Conservation (phyloP, 2,797 vertebrate genomes). For the Okamejei kenojei region DNA sequence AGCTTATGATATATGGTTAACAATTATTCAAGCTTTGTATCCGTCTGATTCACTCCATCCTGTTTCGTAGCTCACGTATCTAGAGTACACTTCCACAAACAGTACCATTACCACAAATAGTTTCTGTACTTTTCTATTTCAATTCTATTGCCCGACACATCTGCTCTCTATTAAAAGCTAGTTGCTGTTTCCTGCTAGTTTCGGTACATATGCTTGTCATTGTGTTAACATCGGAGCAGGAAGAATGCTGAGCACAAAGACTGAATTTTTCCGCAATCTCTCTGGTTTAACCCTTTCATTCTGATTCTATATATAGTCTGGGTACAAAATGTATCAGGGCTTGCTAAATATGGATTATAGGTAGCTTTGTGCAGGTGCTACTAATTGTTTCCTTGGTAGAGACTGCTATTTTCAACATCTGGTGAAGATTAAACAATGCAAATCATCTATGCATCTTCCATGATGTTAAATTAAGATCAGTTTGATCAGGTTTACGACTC, state of each 20-base stretch:
- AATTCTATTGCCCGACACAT: slow-evolving; percentile 34
- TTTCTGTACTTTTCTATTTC: slow-evolving; percentile 28
- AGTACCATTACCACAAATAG: slow-evolving; percentile 20
- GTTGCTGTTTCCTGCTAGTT: slow-evolving; percentile 36
- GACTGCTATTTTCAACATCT: background rate
- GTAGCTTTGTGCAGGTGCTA: background rate
- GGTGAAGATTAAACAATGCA: background rate
- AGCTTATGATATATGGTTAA: background rate
- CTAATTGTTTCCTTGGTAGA: background rate
- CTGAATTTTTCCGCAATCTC: slow-evolving; percentile 28
- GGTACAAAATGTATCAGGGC: background rate
- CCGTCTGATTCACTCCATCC: slow-evolving; percentile 28
- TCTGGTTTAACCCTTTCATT: slow-evolving; percentile 27
- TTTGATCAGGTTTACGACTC: background rate
- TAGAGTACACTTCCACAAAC: background rate
- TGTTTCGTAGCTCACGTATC: slow-evolving; percentile 8
- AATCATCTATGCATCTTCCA: background rate
- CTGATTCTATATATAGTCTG: background rate
- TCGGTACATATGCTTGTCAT: slow-evolving; percentile 35
- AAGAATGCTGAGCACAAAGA: slow-evolving; percentile 30
- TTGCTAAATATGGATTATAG: background rate
- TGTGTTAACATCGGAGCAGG: slow-evolving; percentile 31
- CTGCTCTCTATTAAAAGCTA: slow-evolving; percentile 36
- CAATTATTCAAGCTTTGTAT: slow-evolving; percentile 1
- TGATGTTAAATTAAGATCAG: background rate